phyloP scores from a whole-genome alignment of 2,888 invertebrate genomes.

The Dasysyrphus tricinctus region DNA sequence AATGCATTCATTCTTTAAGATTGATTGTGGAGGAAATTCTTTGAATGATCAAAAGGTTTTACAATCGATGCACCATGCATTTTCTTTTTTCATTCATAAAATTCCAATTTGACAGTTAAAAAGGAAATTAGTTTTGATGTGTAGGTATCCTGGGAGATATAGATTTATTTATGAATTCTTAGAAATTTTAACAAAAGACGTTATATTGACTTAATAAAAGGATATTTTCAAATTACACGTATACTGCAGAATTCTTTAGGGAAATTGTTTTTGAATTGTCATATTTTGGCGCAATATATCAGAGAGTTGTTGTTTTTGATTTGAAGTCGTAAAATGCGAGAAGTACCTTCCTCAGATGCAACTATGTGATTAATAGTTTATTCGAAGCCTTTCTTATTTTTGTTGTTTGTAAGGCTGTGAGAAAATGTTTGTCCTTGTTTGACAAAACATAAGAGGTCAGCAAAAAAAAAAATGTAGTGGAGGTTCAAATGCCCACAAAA shows the following conservation, averaged over 20 bases:
- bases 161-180: constrained; percentile 53
- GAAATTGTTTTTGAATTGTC: neutral
- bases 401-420: neutral
- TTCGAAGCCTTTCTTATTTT: neutral
- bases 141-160: constrained; percentile 54
- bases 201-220: neutral
- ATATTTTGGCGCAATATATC: neutral
- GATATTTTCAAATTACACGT: neutral
- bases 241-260: neutral
- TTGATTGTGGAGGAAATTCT: constrained; percentile 20
- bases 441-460: too few relatives aligned
- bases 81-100: constrained; percentile 57
- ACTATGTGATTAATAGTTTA: neutral
- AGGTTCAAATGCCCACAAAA: too few relatives aligned
- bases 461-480: too few relatives aligned
- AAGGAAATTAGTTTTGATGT: constrained; percentile 27
- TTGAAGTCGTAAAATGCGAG: neutral
- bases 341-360: neutral
- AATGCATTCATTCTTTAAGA: constrained; percentile 21
- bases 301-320: neutral
- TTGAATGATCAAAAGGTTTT: constrained; percentile 51
- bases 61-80: constrained; percentile 34
- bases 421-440: neutral
- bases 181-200: constrained; percentile 25
- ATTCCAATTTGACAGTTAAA: constrained; percentile 48